These are phyloP conservation scores for Oenanthe oenanthe DNA, from an alignment of 2,113 vertebrate genomes.

Conservation along the genomic window DNA sequence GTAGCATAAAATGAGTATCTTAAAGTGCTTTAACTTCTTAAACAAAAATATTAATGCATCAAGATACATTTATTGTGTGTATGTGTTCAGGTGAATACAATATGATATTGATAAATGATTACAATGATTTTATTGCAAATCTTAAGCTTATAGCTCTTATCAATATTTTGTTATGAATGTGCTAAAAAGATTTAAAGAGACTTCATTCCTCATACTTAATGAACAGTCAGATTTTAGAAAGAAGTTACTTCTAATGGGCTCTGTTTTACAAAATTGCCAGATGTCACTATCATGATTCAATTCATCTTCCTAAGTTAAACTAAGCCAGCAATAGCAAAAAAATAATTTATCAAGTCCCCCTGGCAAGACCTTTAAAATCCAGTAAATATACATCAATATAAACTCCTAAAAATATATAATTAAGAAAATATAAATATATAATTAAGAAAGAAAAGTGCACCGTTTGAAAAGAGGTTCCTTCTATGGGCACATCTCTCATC, in stretches of 20 bases:
- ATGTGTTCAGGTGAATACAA: background rate
- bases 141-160: background rate
- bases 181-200: slow-evolving; percentile 3
- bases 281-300: slow-evolving; percentile 14
- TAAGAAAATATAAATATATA: background rate
- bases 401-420: background rate
- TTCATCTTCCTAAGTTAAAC: background rate
- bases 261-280: slow-evolving; percentile 20
- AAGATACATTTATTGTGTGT: background rate
- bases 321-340: background rate
- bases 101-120: slow-evolving; percentile 35
- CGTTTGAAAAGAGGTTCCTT: background rate
- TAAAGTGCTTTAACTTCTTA: slow-evolving; percentile 34
- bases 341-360: background rate
- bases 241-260: background rate
- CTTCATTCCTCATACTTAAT: slow-evolving; percentile 17
- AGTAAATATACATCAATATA: background rate
- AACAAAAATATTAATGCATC: slow-evolving; percentile 34
- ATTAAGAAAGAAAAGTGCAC: background rate
- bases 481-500: background rate
- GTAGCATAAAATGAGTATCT: background rate
- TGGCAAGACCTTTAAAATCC: background rate
- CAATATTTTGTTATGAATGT: slow-evolving; percentile 3
- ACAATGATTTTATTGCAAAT: slow-evolving; percentile 22
- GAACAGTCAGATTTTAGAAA: background rate